These are phyloP conservation scores for Polymixis flavicincta DNA, from an alignment of 2,888 invertebrate genomes.

Conservation along the genomic window DNA sequence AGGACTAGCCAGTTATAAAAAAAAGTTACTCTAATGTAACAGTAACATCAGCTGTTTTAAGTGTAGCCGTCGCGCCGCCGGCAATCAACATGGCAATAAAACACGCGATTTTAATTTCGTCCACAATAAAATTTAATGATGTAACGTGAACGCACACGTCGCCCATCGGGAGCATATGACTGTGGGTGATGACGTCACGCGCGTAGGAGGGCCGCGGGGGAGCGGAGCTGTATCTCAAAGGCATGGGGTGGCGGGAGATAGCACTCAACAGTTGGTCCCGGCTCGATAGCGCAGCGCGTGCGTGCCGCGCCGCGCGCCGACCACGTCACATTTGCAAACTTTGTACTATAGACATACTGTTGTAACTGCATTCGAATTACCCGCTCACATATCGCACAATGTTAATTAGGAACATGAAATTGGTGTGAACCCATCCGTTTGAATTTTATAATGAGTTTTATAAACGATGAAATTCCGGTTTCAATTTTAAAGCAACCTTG, in stretches of 20 bases:
- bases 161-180: slow-evolving; percentile 71
- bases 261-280: slow-evolving; percentile 88
- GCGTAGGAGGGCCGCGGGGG: slow-evolving; percentile 70
- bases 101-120: slow-evolving; percentile 69
- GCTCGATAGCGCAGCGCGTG: slow-evolving; percentile 87
- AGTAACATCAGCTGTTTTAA: slow-evolving; percentile 40
- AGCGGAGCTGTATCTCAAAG: slow-evolving; percentile 68
- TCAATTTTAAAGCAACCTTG: slow-evolving; percentile 63
- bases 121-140: slow-evolving; percentile 72
- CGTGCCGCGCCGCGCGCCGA: slow-evolving; percentile 72
- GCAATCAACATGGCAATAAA: slow-evolving; percentile 55
- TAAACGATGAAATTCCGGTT: slow-evolving; percentile 71
- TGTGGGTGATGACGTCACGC: slow-evolving; percentile 82
- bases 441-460: slow-evolving; percentile 72
- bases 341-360: slow-evolving; percentile 47
- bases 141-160: slow-evolving; percentile 70
- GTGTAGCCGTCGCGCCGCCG: slow-evolving; percentile 28
- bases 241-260: slow-evolving; percentile 69
- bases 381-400: slow-evolving; percentile 50
- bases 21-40: slow-evolving; percentile 18
- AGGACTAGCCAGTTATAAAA: slow-evolving; percentile 5
- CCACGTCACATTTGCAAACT: slow-evolving; percentile 79
- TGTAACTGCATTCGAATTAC: slow-evolving; percentile 57
- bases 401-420: slow-evolving; percentile 75
- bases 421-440: slow-evolving; percentile 66